These are phyloP conservation scores for Sarcoramphus papa DNA, from an alignment of 2,797 vertebrate species.

Conservation along the genomic window DNA sequence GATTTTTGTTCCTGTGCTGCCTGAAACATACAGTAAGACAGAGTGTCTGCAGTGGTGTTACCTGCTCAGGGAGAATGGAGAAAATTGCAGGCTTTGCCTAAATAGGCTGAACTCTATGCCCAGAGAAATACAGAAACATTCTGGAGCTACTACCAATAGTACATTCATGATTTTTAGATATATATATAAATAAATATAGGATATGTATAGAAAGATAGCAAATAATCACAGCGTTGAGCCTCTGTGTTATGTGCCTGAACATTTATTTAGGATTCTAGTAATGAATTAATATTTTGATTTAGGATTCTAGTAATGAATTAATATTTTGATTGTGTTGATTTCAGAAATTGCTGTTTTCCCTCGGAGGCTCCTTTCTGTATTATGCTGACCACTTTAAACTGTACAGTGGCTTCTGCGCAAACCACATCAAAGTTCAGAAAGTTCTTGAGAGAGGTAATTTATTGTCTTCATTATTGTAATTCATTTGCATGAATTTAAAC, in stretches of 20 bases:
- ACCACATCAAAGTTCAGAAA: conserved; percentile 98
- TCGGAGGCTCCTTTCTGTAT: conserved; percentile 97
- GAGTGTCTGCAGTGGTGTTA: neutral
- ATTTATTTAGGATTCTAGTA: neutral
- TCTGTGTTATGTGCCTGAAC: neutral
- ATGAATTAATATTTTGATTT: neutral
- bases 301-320: neutral
- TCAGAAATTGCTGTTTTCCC: conserved; percentile 95
- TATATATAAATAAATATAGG: too few relatives aligned
- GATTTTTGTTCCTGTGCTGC: neutral
- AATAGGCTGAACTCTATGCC: neutral
- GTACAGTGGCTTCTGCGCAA: conserved; percentile 97
- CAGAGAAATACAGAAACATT: neutral
- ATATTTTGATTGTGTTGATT: conserved; percentile 17
- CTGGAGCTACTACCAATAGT: neutral
- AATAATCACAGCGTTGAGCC: neutral
- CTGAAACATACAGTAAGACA: neutral
- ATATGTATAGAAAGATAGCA: neutral
- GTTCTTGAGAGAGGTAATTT: conserved; percentile 92
- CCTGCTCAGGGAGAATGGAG: neutral
- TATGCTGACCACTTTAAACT: conserved; percentile 99
- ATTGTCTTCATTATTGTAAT: neutral
- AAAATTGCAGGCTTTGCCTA: neutral
- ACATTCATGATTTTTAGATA: neutral
- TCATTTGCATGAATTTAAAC: neutral